Conservation (phyloP, 2,113 vertebrate genomes). For the Rhombomys opimus region DNA sequence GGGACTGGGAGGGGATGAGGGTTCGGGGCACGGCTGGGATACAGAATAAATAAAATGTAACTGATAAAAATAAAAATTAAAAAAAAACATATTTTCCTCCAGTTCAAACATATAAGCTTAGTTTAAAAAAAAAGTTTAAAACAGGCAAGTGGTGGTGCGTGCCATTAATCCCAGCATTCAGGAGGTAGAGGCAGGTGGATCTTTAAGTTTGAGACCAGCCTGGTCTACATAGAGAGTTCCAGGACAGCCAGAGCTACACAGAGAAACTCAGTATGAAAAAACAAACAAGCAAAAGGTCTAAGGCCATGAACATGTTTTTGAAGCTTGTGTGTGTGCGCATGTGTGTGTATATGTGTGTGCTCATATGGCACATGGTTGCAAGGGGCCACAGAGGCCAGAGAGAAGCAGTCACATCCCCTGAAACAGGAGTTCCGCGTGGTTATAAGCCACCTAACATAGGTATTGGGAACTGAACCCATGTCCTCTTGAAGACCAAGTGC, state of each 20-base stretch:
- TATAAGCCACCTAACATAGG: background rate
- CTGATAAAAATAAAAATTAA: no score
- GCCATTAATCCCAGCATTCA: background rate
- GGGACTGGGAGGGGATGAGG: no score
- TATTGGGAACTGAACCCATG: background rate
- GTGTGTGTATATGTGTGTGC: background rate
- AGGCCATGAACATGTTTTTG: slow-evolving; percentile 65
- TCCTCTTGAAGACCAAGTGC: background rate
- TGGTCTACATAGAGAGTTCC: background rate
- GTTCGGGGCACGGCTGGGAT: no score
- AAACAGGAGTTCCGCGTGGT: background rate
- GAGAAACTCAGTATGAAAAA: background rate
- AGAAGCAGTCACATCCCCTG: background rate
- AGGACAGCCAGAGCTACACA: background rate
- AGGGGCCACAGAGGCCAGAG: background rate
- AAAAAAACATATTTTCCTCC: slow-evolving; percentile 72
- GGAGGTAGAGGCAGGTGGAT: background rate
- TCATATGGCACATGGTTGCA: no score
- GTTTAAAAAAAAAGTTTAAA: background rate
- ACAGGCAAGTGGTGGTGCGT: background rate
- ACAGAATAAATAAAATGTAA: no score
- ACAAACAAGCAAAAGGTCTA: slow-evolving; percentile 75
- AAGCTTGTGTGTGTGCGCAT: background rate
- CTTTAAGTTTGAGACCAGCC: background rate
- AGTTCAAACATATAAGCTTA: slow-evolving; percentile 73